phyloP scores from a whole-genome alignment of 2,113 vertebrate genomes.

The Forbesichthys agassizii region DNA sequence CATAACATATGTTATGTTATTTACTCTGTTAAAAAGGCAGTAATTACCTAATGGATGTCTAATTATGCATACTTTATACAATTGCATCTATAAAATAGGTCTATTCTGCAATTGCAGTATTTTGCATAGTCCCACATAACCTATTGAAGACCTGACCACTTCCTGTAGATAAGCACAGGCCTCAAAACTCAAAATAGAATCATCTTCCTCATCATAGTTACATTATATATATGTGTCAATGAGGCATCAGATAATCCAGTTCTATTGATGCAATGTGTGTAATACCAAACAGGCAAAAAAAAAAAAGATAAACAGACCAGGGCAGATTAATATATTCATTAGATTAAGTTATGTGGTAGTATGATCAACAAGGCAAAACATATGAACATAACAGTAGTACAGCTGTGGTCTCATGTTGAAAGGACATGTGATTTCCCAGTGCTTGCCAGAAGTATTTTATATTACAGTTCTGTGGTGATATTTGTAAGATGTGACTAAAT shows the following conservation, averaged over 20 bases:
- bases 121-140: no score
- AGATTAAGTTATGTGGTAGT: no score
- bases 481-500: background rate
- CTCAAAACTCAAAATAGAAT: slow-evolving; percentile 11
- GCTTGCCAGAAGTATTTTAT: slow-evolving; percentile 25
- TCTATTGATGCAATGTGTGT: background rate
- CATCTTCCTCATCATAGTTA: background rate
- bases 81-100: no score
- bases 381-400: slow-evolving; percentile 4
- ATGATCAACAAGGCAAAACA: background rate
- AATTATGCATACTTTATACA: no score
- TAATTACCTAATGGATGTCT: no score
- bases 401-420: slow-evolving; percentile 18
- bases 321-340: no score
- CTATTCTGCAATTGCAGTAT: no score
- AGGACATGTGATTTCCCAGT: slow-evolving; percentile 30
- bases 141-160: slow-evolving; percentile 2
- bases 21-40: no score
- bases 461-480: slow-evolving; percentile 9
- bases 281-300: background rate
- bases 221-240: background rate
- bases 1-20: no score
- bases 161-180: background rate
- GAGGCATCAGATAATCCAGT: background rate
- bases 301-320: background rate